These are phyloP conservation scores for Nibea coibor DNA, from an alignment of 2,113 vertebrate genomes.

Conservation along the genomic window DNA sequence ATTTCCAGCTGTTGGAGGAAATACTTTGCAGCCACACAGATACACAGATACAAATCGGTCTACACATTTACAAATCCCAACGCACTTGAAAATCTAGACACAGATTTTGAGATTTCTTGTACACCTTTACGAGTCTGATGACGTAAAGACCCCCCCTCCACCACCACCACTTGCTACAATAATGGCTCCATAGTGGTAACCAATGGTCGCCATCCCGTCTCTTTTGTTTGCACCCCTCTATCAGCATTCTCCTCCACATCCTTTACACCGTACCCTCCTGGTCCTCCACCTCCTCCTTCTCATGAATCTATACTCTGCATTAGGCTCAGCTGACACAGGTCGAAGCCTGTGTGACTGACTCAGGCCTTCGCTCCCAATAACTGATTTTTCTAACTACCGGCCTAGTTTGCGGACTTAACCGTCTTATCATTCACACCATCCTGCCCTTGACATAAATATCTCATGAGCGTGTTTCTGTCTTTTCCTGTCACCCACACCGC, in stretches of 20 bases:
- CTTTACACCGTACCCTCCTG: not conserved
- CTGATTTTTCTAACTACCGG: conserved; percentile 17
- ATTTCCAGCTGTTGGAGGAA: no score
- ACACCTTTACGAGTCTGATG: no score
- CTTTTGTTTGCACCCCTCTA: not conserved
- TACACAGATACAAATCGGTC: no score
- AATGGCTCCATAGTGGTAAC: no score
- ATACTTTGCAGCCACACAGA: no score
- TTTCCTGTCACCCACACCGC: not conserved
- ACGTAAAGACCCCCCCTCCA: no score
- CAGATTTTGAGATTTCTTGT: no score
- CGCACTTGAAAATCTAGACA: no score
- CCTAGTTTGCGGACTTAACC: conserved; percentile 17
- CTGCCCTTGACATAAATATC: conserved; percentile 41
- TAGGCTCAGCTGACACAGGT: not conserved
- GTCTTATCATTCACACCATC: conserved; percentile 25
- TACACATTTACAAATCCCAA: no score
- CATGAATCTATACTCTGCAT: not conserved
- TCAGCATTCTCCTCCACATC: not conserved
- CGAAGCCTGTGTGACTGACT: not conserved
- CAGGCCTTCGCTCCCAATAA: conserved; percentile 10
- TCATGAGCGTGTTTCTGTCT: conserved; percentile 25
- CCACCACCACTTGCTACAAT: no score
- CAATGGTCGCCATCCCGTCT: not conserved
- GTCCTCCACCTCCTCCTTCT: not conserved